Conservation (phyloP, 2,888 invertebrate genomes). For the Watsonalla cultraria region DNA sequence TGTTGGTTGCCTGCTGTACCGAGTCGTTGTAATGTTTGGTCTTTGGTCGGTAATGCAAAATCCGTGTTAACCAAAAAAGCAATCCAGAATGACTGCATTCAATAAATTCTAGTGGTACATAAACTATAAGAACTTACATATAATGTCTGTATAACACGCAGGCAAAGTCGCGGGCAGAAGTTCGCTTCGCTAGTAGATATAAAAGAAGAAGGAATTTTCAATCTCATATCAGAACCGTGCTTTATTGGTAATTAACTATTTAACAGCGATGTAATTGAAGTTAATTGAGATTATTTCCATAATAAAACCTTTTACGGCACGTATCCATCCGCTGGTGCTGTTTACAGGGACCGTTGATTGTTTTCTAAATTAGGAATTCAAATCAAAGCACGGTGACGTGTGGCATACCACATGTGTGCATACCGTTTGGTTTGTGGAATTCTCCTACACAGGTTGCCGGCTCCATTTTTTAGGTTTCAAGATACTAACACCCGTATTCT, state of each 20-base stretch:
- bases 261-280: not conserved
- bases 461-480: too few species aligned
- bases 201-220: not conserved
- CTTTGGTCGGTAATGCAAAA: too few species aligned
- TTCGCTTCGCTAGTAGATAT: too few species aligned
- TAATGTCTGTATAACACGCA: too few species aligned
- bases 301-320: constrained; percentile 13
- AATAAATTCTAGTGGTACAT: too few species aligned
- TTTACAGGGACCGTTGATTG: constrained; percentile 24
- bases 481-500: too few species aligned
- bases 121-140: too few species aligned
- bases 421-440: constrained; percentile 30
- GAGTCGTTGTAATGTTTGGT: too few species aligned
- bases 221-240: constrained; percentile 14
- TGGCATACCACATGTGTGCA: not conserved
- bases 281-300: constrained; percentile 18
- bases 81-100: too few species aligned
- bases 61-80: too few species aligned
- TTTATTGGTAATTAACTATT: constrained; percentile 7
- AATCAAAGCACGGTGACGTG: constrained; percentile 18
- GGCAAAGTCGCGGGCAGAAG: too few species aligned
- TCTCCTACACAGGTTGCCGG: constrained; percentile 14
- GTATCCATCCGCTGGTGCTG: not conserved
- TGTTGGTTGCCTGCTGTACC: too few species aligned
- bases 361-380: constrained; percentile 36